phyloP scores from a whole-genome alignment of 2,113 vertebrate species.

The Pitta sordida region DNA sequence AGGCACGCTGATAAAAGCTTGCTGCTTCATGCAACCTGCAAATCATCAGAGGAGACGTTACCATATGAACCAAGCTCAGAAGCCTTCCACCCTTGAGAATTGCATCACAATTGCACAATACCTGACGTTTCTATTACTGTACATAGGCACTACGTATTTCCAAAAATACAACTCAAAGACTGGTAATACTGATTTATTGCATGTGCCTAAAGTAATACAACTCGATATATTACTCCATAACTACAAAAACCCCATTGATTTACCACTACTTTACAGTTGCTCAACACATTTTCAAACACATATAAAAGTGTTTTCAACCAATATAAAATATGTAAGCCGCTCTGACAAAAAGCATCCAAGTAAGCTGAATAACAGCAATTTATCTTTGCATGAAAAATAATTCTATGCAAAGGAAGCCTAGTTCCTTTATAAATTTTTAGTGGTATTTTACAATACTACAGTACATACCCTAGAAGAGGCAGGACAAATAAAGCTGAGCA shows the following conservation, averaged over 20 bases:
- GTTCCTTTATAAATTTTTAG: not conserved
- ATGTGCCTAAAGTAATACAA: not conserved
- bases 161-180: not conserved
- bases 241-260: not conserved
- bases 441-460: not conserved
- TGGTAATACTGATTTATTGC: not conserved
- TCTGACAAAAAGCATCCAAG: not conserved
- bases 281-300: not conserved
- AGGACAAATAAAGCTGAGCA: conserved; percentile 96
- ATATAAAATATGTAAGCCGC: not conserved
- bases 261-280: not conserved
- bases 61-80: conserved; percentile 41
- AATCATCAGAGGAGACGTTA: conserved; percentile 68
- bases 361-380: not conserved
- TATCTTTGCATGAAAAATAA: not conserved
- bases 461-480: conserved; percentile 91
- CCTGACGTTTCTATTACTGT: not conserved
- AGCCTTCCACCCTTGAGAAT: conserved; percentile 62
- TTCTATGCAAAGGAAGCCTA: not conserved
- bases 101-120: conserved; percentile 63
- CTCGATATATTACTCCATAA: not conserved
- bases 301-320: not conserved
- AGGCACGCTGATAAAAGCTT: conserved; percentile 95
- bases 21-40: conserved; percentile 90
- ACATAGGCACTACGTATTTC: not conserved